Percentiles rank a stretch among this genome's conserved stretches.
Conservation (phyloP, 2,888 invertebrate species). For the Neoascia interrupta region DNA sequence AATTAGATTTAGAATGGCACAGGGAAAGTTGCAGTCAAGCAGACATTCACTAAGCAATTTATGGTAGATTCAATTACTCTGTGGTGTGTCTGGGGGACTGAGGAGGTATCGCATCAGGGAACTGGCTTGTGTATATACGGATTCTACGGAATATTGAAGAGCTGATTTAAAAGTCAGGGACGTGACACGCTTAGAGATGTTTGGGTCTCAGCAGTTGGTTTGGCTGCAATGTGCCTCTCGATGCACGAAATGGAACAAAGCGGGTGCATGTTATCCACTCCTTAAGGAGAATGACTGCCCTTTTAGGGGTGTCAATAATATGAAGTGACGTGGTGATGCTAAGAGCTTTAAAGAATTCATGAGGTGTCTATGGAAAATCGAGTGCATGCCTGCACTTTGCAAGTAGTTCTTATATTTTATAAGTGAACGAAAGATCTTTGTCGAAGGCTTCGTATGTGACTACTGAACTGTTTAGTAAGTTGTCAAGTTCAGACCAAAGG, state of each 20-base stretch:
- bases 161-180: constrained; percentile 44
- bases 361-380: neutral
- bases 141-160: constrained; percentile 1
- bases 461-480: no score
- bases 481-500: no score
- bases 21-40: constrained; percentile 21
- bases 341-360: constrained; percentile 4
- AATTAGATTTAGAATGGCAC: constrained; percentile 51
- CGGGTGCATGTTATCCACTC: constrained; percentile 18
- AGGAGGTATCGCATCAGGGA: neutral
- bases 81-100: constrained; percentile 14
- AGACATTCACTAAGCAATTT: constrained; percentile 53
- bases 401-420: neutral
- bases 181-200: constrained; percentile 43
- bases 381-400: constrained; percentile 13
- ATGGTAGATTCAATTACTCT: constrained; percentile 61
- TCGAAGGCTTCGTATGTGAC: no score
- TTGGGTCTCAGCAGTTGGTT: neutral
- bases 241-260: constrained; percentile 20
- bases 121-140: constrained; percentile 11
- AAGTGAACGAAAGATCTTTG: no score
- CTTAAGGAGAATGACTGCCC: neutral
- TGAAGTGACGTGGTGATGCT: neutral
- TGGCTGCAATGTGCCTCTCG: constrained; percentile 12
- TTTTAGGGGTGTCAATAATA: neutral